Evolutionary conservation across 2,888 invertebrate genomes (phyloP), one percentile per base, ranked within the genome.

Genomic region (Acrobasis suavella): DNA sequence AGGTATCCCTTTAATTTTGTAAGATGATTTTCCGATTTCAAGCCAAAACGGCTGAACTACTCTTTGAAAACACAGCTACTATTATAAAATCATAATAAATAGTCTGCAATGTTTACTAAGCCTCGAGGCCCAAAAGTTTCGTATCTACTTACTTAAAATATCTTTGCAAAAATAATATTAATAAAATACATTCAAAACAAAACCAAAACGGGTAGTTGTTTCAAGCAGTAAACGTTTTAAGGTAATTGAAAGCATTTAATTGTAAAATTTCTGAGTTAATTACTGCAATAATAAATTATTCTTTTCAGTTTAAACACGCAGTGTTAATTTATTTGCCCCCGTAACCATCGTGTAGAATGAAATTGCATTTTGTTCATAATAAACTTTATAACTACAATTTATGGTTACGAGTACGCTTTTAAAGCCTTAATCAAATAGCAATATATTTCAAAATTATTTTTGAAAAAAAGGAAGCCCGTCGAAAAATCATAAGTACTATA

Each of bases 261-360:
- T 55, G 55, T 55, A 16, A 55, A 22, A 55, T 16, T 38, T 55
- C 55, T 39, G 55, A 15, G 10, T 55, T 55, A 55, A 55, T 55
- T 55, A 55, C 16, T 39, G 38, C 10, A 55, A 37, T 15, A 39
- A 55, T 55, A 55, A 39, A 38, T 38, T 55, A 55, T 39, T 15
- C 55, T 16, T 39, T 39, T 55, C 55, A 52, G 16, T 39, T 55
- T 55, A n/a, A 16, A 55, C 38, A 9, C 16, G 38, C 38, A 32
- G 9, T 39, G 38, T 55, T 39, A 55, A 39, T 55, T 55, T 55
- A 55, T 38, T 55, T 55, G 55, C 55, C 55, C n/a, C 12, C 14
- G 37, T 55, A 55, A 37, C 55, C n/a, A 38, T 54, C 22, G 15
- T 54, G 54, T 38, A 54, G 54, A n/a, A 54, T 37, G 7, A 12